These are phyloP conservation scores for Conus ventricosus DNA, from an alignment of 1,140 invertebrate genomes.

Conservation along the genomic window DNA sequence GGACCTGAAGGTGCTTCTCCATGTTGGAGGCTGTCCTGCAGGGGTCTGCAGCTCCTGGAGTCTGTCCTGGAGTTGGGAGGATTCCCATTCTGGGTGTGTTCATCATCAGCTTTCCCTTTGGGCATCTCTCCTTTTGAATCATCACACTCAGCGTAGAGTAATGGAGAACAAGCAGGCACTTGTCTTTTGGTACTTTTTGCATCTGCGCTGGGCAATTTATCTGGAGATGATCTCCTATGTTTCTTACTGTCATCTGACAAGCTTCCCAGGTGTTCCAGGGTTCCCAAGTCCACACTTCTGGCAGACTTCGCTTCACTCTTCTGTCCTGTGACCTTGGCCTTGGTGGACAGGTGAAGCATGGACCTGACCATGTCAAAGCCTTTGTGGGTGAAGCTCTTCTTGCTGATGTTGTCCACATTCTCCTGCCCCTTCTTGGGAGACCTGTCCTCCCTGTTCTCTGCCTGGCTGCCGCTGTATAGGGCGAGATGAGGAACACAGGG, in stretches of 20 bases:
- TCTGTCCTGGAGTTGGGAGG: background rate
- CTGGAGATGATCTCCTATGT: background rate
- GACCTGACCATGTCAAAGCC: background rate
- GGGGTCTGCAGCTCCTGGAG: background rate
- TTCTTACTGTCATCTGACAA: background rate
- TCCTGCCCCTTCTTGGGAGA: background rate
- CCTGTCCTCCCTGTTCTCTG: background rate
- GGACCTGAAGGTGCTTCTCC: background rate
- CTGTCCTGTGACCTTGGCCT: background rate
- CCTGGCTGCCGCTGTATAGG: background rate
- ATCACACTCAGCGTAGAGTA: background rate
- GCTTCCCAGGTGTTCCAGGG: background rate
- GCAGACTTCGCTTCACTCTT: background rate
- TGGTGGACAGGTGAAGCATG: background rate
- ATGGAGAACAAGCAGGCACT: background rate
- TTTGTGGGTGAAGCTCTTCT: background rate
- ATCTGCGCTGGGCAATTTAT: background rate
- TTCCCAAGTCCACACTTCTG: conserved; percentile 1
- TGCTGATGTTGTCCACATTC: background rate
- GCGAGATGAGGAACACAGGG: background rate
- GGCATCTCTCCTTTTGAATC: background rate
- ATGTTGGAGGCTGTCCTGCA: background rate
- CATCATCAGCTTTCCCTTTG: background rate
- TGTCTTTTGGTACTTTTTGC: background rate
- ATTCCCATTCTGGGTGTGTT: background rate